These are phyloP conservation scores for Junonia oenone DNA, from an alignment of 2,888 invertebrate genomes.

Conservation along the genomic window DNA sequence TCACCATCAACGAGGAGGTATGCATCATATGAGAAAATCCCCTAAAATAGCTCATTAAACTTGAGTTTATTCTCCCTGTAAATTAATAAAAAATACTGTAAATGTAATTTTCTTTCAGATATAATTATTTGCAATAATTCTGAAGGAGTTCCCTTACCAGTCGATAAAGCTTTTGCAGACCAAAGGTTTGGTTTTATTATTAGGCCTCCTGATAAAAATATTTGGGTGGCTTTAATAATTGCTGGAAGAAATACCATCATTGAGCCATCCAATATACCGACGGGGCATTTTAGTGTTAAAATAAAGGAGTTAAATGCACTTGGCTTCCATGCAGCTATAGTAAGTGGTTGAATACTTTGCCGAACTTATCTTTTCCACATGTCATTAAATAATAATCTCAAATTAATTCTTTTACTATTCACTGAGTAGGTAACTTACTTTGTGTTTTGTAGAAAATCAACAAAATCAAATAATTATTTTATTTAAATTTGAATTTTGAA, in stretches of 20 bases:
- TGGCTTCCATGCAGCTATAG: slow-evolving; percentile 80
- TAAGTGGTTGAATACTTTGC: slow-evolving; percentile 45
- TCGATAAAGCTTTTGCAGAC: slow-evolving; percentile 64
- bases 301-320: slow-evolving; percentile 81
- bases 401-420: background rate
- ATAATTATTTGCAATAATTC: slow-evolving; percentile 80
- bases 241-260: slow-evolving; percentile 82
- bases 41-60: background rate
- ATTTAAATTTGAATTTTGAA: too few species aligned
- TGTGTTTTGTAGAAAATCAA: too few species aligned
- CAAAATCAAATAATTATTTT: too few species aligned
- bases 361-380: background rate
- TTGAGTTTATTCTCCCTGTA: background rate
- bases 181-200: slow-evolving; percentile 68
- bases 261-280: slow-evolving; percentile 62
- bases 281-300: slow-evolving; percentile 82
- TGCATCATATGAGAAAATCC: slow-evolving; percentile 4
- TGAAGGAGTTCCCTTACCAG: slow-evolving; percentile 64
- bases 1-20: slow-evolving; percentile 83
- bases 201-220: slow-evolving; percentile 51
- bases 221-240: slow-evolving; percentile 80
- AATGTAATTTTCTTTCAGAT: slow-evolving; percentile 73
- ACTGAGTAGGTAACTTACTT: too few species aligned
- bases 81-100: too few species aligned
- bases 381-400: background rate